A percentile compares a stretch with the other conserved stretches of the same genome.
Evolutionary conservation across 2,797 vertebrate species (phyloP).

Genomic region (Tolypeutes matacus): DNA sequence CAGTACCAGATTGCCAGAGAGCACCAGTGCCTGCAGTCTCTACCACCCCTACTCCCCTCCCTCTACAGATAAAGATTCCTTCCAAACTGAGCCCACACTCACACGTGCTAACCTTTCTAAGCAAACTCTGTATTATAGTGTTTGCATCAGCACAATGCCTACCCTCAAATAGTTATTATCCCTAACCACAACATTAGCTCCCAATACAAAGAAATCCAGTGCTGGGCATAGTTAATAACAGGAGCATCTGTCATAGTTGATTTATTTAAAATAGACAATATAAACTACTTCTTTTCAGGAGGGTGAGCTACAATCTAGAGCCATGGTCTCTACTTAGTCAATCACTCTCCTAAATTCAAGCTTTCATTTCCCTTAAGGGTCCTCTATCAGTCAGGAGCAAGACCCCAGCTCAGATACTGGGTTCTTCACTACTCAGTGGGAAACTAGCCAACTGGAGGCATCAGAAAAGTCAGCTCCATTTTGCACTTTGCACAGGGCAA

Average conservation of each 20-base stretch:
- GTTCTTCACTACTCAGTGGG: not conserved
- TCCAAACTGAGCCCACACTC: not conserved
- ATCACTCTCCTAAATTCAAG: not conserved
- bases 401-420: not conserved
- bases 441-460: not conserved
- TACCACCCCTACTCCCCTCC: not conserved
- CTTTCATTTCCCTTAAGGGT: not conserved
- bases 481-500: not conserved
- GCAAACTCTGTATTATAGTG: not conserved
- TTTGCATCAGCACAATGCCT: not conserved
- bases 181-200: not conserved
- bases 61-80: not conserved
- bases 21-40: rapidly evolving
- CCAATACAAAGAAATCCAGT: not conserved
- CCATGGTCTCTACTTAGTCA: not conserved
- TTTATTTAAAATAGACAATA: not conserved
- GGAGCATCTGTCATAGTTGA: not conserved
- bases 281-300: not conserved
- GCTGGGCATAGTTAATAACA: not conserved
- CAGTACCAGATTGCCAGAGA: not conserved
- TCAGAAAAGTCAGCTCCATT: not conserved
- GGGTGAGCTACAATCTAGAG: not conserved
- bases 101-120: not conserved
- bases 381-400: not conserved
- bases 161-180: not conserved